These are phyloP conservation scores for Eulemur mongoz DNA, from an alignment of 2,797 vertebrate genomes.

Conservation along the genomic window DNA sequence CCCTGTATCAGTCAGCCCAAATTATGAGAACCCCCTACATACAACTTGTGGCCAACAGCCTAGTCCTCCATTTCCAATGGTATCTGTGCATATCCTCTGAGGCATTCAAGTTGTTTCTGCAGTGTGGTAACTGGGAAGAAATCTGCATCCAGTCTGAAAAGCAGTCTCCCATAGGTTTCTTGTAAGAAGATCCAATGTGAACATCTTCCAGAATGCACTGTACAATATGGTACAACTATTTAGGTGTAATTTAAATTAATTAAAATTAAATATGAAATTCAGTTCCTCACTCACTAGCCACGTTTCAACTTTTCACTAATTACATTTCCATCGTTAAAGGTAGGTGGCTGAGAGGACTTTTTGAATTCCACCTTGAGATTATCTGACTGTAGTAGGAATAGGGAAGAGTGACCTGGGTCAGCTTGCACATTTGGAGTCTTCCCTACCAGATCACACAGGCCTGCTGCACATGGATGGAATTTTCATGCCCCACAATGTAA, in stretches of 20 bases:
- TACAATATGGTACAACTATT: neutral
- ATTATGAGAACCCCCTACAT: neutral
- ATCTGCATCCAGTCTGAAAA: neutral
- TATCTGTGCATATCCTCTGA: neutral
- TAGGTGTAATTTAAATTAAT: neutral
- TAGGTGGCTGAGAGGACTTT: neutral
- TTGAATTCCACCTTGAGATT: neutral
- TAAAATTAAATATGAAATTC: neutral
- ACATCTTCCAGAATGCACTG: neutral
- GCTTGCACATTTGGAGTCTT: neutral
- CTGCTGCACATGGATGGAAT: neutral
- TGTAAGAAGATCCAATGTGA: neutral
- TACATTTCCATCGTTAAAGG: neutral
- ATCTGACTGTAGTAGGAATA: neutral
- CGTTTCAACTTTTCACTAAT: neutral
- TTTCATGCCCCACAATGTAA: neutral
- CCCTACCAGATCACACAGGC: neutral
- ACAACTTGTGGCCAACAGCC: neutral
- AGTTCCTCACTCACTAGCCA: neutral
- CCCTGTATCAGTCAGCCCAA: neutral
- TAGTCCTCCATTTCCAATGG: neutral
- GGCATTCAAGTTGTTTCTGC: neutral
- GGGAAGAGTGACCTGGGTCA: neutral
- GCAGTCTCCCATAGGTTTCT: neutral
- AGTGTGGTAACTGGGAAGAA: neutral